A percentile compares a stretch with the other conserved stretches of the same genome.
These are phyloP conservation scores for Parnassius smintheus DNA, from an alignment of 2,888 invertebrate genomes.

Conservation along the genomic window DNA sequence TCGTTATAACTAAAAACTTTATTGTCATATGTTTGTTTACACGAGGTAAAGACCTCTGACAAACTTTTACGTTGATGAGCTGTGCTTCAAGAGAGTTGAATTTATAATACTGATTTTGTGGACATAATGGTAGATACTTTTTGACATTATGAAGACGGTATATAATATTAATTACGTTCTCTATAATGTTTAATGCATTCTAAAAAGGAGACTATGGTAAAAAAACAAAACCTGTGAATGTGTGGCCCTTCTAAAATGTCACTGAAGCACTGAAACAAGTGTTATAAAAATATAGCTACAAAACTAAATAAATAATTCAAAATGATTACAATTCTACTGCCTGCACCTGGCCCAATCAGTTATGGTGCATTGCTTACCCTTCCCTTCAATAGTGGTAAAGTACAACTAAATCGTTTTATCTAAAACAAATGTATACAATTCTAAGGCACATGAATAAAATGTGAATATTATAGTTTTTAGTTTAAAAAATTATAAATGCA, in stretches of 20 bases:
- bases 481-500: background rate
- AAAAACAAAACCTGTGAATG: background rate
- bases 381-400: conserved; percentile 33
- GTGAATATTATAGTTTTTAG: background rate
- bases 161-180: background rate
- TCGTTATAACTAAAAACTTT: conserved; percentile 59
- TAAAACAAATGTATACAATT: conserved; percentile 37
- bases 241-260: background rate
- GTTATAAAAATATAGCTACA: conserved; percentile 62
- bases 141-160: background rate
- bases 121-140: conserved; percentile 27
- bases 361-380: conserved; percentile 47
- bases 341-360: conserved; percentile 57
- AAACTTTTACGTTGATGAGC: conserved; percentile 51
- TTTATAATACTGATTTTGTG: conserved; percentile 55
- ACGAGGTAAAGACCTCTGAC: conserved; percentile 52
- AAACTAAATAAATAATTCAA: conserved; percentile 69
- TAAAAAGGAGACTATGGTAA: too few relatives aligned
- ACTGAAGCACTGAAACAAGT: conserved; percentile 59
- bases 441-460: conserved; percentile 36
- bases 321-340: conserved; percentile 43
- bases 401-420: conserved; percentile 27
- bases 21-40: conserved; percentile 65
- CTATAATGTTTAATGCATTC: too few relatives aligned
- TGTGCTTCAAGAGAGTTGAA: conserved; percentile 64